Percentiles rank a stretch among this genome's conserved stretches.
phyloP scores from a whole-genome alignment of 1,140 invertebrate species.

The Caenorhabditis inopinata region DNA sequence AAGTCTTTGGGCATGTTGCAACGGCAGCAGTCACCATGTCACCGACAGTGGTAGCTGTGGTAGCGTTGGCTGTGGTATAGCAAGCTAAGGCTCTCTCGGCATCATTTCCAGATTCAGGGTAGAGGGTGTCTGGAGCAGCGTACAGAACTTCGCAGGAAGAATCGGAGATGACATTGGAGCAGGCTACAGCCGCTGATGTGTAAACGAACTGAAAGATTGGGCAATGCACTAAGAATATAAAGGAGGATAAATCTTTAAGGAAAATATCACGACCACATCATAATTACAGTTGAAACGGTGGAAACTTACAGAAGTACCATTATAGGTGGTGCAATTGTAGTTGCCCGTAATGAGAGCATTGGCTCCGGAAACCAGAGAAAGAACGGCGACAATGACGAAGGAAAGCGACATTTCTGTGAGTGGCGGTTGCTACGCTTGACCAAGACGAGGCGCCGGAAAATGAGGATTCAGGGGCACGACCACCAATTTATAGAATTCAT shows the following conservation, averaged over 20 bases:
- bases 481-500: neutral
- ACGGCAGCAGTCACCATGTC: neutral
- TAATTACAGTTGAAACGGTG: no score
- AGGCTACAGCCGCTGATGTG: neutral
- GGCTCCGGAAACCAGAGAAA: neutral
- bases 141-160: conserved; percentile 7
- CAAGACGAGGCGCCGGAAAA: conserved; percentile 25
- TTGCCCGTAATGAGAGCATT: neutral
- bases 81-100: neutral
- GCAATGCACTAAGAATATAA: neutral
- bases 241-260: no score
- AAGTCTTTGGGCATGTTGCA: conserved; percentile 5
- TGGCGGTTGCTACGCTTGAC: neutral
- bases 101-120: conserved; percentile 14
- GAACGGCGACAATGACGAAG: neutral
- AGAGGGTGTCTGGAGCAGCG: neutral
- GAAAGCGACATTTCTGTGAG: neutral
- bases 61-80: neutral
- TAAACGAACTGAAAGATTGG: neutral
- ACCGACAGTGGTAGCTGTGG: neutral
- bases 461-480: neutral
- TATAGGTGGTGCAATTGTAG: neutral
- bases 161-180: conserved; percentile 16
- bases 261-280: no score
- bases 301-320: neutral